Evolutionary conservation across 1,140 invertebrate genomes (phyloP), one percentile per base, ranked within the genome.

Genomic region (Parapsyche elsis): DNA sequence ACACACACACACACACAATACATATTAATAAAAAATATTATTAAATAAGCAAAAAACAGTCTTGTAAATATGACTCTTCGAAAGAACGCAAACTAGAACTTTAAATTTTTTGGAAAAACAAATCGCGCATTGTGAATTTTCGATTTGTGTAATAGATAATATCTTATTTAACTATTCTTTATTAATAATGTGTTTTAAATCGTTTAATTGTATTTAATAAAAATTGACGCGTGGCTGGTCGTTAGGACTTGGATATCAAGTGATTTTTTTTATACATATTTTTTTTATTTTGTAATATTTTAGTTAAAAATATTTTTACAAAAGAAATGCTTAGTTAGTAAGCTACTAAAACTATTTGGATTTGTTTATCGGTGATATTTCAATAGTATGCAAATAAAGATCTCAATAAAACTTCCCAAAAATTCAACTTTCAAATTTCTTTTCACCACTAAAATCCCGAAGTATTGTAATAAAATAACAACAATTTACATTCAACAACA

Each of bases 331-430:
- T 57, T 24, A 76, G 46, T 38, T 4, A 59, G 19, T 53, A 49
- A 49, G 46, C 21, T 59, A 76, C 21, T 61, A 45, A 30, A 59
- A 61, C 7, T 61, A 79, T 77, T 79, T 81, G 81, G 71, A 75
- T 79, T 81, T 78, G 76, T 81, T 71, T 79, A 81, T 71, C 57
- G 78, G 81, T 81, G 81, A 81, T 81, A 81, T 81, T 81, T 59
- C 67, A 76, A 76, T 81, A 80, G 81, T 81, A 81, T 81, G 57
- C 81, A 76, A 81, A 81, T 71, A 71, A 76, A 81, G 81, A 81
- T 81, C 81, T 81, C 81, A 81, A 81, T 81, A 81, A 81, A 81
- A 79, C 75, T 79, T 81, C 70, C 74, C 70, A 78, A 78, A 81
- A 78, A 81, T 71, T 2, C 14, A 59, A 59, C 53, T 5, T 21